Conservation (phyloP, 2,888 invertebrate genomes). For the Caenorhabditis sinica region DNA sequence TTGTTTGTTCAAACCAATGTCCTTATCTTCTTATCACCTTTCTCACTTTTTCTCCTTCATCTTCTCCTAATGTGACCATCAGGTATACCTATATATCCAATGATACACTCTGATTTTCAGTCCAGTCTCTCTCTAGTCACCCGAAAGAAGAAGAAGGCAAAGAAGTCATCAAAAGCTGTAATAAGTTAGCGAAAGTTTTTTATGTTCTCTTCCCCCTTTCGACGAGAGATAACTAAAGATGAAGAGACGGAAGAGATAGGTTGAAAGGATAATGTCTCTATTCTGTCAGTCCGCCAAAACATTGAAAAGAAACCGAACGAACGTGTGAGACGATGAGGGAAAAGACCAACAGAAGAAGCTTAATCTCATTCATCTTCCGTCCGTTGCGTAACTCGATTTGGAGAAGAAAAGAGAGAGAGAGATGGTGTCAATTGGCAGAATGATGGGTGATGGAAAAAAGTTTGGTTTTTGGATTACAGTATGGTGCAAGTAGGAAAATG, state of each 20-base stretch:
- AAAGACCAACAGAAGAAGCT: conserved; percentile 18
- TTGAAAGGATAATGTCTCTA: background rate
- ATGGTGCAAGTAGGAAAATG: too few species aligned
- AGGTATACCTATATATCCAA: background rate
- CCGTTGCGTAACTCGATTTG: conserved; percentile 26
- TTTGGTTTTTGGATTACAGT: background rate
- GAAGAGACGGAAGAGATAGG: conserved; percentile 11
- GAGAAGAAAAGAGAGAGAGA: too few species aligned
- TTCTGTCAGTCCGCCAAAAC: too few species aligned
- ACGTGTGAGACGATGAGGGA: conserved; percentile 28
- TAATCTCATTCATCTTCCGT: conserved; percentile 13
- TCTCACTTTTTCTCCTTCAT: background rate
- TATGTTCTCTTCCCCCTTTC: conserved; percentile 1
- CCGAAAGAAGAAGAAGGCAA: background rate
- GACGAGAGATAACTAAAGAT: background rate
- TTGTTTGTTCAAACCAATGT: background rate
- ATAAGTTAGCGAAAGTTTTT: conserved; percentile 63
- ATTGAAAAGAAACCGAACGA: conserved; percentile 26
- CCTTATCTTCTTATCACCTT: background rate
- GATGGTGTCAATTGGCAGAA: conserved; percentile 11
- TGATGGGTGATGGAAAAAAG: background rate
- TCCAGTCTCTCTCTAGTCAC: conserved; percentile 1
- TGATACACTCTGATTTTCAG: conserved; percentile 47
- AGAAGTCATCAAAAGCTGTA: conserved; percentile 54
- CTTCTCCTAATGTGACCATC: background rate